phyloP scores from a whole-genome alignment of 1,140 invertebrate genomes.

The Metopolophium dirhodum region DNA sequence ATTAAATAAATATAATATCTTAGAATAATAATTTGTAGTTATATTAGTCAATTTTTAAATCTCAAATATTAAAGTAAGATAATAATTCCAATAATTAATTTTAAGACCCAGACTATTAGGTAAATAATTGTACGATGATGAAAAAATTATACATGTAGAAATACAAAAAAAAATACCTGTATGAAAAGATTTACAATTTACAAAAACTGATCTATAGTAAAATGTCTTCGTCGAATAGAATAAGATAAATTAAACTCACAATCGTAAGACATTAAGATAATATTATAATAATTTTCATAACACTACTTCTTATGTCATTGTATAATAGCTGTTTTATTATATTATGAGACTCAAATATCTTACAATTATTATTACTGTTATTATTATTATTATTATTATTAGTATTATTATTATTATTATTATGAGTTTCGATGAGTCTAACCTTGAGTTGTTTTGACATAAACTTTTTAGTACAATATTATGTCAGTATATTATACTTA shows the following conservation, averaged over 20 bases:
- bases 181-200: neutral
- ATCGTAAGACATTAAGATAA: neutral
- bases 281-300: neutral
- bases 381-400: no score
- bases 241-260: neutral
- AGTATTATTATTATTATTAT: neutral
- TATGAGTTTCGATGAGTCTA: neutral
- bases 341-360: neutral
- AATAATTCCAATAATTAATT: neutral
- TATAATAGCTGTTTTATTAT: no score
- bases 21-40: neutral
- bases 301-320: no score
- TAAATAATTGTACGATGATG: neutral
- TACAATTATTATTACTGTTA: neutral
- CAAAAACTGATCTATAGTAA: neutral
- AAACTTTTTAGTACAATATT: neutral
- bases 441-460: neutral
- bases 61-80: neutral
- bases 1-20: neutral
- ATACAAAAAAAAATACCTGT: neutral
- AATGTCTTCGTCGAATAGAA: neutral
- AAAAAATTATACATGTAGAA: neutral
- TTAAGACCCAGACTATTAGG: neutral
- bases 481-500: no score
- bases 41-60: neutral